Base-by-base conservation (phyloP, 2,888 invertebrate genomes). In the Dicranocentrus wangi region DNA sequence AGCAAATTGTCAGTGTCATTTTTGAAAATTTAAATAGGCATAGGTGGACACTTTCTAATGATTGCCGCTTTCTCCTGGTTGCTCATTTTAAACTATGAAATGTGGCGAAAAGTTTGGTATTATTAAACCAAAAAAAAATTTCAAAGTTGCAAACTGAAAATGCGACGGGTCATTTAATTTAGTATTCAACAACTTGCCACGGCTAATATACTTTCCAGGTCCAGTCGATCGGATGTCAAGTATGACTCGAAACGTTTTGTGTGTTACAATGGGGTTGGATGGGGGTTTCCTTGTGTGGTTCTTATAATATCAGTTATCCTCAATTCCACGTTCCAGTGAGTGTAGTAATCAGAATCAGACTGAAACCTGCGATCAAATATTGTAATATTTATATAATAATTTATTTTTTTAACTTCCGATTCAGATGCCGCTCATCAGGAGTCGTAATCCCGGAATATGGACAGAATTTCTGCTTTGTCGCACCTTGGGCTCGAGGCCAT, bases 11-110 rank as follows among this genome's bases (percentile, higher is more conserved):
- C n/a, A n/a, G n/a, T n/a, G n/a, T n/a, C n/a, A n/a, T n/a, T n/a
- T n/a, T n/a, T n/a, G n/a, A n/a, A n/a, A n/a, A n/a, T n/a, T n/a
- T n/a, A n/a, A n/a, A n/a, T n/a, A n/a, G n/a, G n/a, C n/a, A n/a
- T n/a, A n/a, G n/a, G n/a, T n/a, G 72, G 28, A 0, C 81, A 81
- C 8, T 81, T 60, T 25, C 76, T 81, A 23, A 58, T 71, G 58
- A 65, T 76, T n/a, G 70, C 65, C 1, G 43, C 76, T 8, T 81
- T 81, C 53, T 66, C 81, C 7, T 81, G 81, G 81, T 47, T 81
- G 3, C 13, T 76, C 0, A 60, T 76, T 5, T 70, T 76, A 3
- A 81, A 81, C 28, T 42, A 65, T 23, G 81, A 81, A 25, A 15
- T 81, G 10, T 81, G 81, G 81, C 19, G 66, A 10, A 81, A 76